Base-by-base conservation (phyloP, 1,140 invertebrate species). In the Varroa destructor region DNA sequence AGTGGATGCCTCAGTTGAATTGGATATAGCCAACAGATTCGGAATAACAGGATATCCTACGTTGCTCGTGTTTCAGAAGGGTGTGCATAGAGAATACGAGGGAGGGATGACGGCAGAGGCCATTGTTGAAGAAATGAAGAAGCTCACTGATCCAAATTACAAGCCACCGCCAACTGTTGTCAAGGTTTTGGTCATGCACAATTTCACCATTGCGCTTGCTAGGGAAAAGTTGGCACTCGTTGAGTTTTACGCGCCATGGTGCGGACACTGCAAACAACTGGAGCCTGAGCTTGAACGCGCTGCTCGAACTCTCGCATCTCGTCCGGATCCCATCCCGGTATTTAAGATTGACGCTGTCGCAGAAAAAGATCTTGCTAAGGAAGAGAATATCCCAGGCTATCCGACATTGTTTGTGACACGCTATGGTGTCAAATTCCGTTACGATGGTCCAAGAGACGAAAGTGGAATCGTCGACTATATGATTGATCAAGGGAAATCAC, bases 171-270 rank as follows among this genome's bases (percentile, higher is more conserved):
- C 81, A 72, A 79, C 81, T 54, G 79, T 89, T 75, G 88, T 83
- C 42, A 91, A 94, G 78, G 96, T 99, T 81, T 90, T 91, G 3
- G 82, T 99, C 4, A 86, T 99, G 75, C 94, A 98, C 80, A 83
- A 83, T 72, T 86, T 85, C 76, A 79, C 81, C 40, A 78, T 82
- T 25, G 79, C 80, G 74, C 76, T 84, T 43, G 78, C 78, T 43
- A 78, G 79, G 46, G 77, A 81, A 57, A 77, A 82, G 6, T 76
- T 86, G 12, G 76, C 80, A 8, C 74, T 84, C 0, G 77, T 84
- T 64, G 81, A 83, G 72, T 80, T 84, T 73, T 83, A 83, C 76
- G 83, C 83, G 61, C 83, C 83, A 3, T 81, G 80, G 81, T 84
- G 82, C 74, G 82, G 81, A n/a, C 82, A 84, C 74, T 83, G 82